Evolutionary conservation across 2,888 invertebrate species (phyloP).

Genomic region (Lasioglossum morio): DNA sequence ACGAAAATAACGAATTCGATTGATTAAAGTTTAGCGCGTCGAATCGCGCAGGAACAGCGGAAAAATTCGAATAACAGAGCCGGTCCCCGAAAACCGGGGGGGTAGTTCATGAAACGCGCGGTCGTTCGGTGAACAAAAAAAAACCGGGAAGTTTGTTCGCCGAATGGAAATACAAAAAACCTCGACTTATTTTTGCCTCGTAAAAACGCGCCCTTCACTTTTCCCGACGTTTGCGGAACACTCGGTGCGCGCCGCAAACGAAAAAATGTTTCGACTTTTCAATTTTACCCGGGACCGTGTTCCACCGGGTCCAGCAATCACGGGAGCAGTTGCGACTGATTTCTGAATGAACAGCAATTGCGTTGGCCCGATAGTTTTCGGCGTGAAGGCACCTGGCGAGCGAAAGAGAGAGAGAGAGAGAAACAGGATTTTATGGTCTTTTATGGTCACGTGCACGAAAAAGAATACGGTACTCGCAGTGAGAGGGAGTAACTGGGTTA

Average conservation of each 20-base stretch:
- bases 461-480: neutral
- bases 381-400: neutral
- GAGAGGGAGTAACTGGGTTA: neutral
- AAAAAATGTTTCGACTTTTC: neutral
- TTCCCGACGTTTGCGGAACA: neutral
- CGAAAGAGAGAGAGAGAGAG: neutral
- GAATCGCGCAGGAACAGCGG: neutral
- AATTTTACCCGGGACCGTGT: neutral
- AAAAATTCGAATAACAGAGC: neutral
- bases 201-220: neutral
- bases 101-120: neutral
- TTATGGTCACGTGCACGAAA: conserved; percentile 25
- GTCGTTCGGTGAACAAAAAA: neutral
- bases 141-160: neutral
- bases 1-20: neutral
- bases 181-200: neutral
- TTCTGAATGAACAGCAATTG: conserved; percentile 18
- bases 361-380: neutral
- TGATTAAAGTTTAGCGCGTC: neutral
- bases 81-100: neutral
- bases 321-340: conserved; percentile 15
- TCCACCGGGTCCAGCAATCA: neutral
- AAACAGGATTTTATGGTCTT: conserved; percentile 20
- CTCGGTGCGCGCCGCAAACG: neutral
- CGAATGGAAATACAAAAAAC: neutral